A percentile compares a stretch with the other conserved stretches of the same genome.
These are phyloP conservation scores for Cerastis rubricosa DNA, from an alignment of 2,888 invertebrate genomes.

Conservation along the genomic window DNA sequence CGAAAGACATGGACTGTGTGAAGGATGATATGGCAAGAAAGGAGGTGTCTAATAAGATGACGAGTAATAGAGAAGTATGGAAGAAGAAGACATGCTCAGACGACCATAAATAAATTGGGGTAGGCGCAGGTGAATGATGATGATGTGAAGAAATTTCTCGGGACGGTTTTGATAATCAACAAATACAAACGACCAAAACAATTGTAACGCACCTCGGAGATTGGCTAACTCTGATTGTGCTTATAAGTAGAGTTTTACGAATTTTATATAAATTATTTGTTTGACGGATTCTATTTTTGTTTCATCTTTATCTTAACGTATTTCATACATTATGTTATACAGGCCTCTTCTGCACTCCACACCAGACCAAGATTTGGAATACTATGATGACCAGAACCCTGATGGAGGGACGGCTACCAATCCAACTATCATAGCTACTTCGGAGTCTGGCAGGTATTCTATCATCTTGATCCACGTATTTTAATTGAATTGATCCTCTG, in stretches of 20 bases:
- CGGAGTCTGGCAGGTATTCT: conserved; percentile 82
- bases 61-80: background rate
- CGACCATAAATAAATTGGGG: background rate
- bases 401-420: conserved; percentile 69
- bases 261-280: background rate
- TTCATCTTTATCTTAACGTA: background rate
- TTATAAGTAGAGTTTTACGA: background rate
- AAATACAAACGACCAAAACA: background rate
- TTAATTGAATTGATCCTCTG: background rate
- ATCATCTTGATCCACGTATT: background rate
- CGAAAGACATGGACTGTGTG: background rate
- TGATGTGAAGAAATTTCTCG: no score
- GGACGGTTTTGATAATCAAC: background rate
- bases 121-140: background rate
- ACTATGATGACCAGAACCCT: conserved; percentile 70
- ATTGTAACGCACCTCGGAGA: background rate
- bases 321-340: background rate
- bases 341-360: conserved; percentile 71
- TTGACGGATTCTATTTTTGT: background rate
- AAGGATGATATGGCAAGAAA: background rate
- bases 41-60: background rate
- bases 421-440: conserved; percentile 78
- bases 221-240: background rate
- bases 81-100: background rate
- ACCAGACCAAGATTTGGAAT: conserved; percentile 79